Evolutionary conservation across 1,140 invertebrate species (phyloP), one percentile per base, ranked within the genome.

Genomic region (Paraescarpia echinospica): DNA sequence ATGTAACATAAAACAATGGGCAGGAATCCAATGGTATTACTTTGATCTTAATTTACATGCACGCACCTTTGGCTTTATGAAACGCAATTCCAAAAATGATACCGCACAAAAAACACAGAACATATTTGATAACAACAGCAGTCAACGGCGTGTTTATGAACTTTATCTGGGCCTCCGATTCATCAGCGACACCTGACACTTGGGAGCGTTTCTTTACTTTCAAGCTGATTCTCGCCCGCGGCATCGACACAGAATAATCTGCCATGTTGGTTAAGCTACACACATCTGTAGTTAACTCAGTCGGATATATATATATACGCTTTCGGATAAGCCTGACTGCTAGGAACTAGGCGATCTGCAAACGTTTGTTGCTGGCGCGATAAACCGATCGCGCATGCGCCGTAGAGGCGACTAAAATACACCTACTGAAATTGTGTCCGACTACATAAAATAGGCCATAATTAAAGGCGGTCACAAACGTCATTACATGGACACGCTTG

Each of bases 71-170:
- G 4, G 48, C 48, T 92, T 89, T 92, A 33, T 92, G 92, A 6
- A 59, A 35, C 27, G 92, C 92, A 9, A 77, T 77, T 92, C 92
- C 92, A 88, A 89, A 92, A 88, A 92, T n/a, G 35, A 77, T 12
- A 22, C 92, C 92, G 35, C 41, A 59, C 41, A 77, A 31, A 77
- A 77, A 9, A 89, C 92, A 92, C 1, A 88, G 33, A 91, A 91
- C 4, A 22, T 35, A 35, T 91, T 91, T 91, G 35, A 91, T n/a
- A 77, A 77, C 59, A 12, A 27, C 59, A 6, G 59, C 59, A 14
- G 59, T 77, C 59, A 77, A 18, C 59, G 59, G 59, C 2, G 12
- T 77, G 59, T 77, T 77, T 77, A 18, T 77, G 18, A n/a, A n/a
- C n/a, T n/a, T n/a, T n/a, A n/a, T n/a, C n/a, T 77, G 8, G 59